Conservation (phyloP, 2,888 invertebrate genomes). For the Agrenia bidenticulata region DNA sequence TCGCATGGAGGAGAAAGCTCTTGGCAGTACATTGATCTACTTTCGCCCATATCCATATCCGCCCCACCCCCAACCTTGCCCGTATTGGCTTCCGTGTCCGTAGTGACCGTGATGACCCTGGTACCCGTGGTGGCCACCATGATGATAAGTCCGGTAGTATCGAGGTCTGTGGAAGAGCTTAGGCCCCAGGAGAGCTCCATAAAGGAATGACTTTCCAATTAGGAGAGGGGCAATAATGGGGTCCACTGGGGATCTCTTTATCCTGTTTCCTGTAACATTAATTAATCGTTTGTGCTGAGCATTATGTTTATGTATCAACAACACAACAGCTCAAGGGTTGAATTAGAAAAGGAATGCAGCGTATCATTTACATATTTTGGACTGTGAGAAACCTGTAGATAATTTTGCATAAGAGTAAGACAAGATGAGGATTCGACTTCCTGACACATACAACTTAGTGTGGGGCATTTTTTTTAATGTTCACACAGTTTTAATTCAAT, state of each 20-base stretch:
- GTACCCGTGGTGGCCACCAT: conserved; percentile 19
- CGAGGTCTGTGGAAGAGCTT: conserved; percentile 42
- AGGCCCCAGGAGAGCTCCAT: conserved; percentile 39
- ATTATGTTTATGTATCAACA: too few relatives aligned
- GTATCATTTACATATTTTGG: too few relatives aligned
- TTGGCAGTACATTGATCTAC: too few relatives aligned
- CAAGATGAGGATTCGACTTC: too few relatives aligned
- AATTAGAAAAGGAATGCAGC: too few relatives aligned
- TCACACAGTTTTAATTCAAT: too few relatives aligned
- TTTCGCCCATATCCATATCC: background rate
- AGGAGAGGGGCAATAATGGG: conserved; percentile 39
- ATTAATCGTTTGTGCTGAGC: background rate
- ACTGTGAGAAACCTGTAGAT: too few relatives aligned
- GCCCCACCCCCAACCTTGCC: conserved; percentile 16
- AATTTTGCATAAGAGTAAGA: too few relatives aligned
- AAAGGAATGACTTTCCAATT: conserved; percentile 40
- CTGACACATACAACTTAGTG: too few relatives aligned
- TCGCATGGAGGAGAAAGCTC: background rate
- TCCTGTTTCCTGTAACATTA: conserved; percentile 28
- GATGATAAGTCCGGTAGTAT: conserved; percentile 22
- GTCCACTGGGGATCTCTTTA: conserved; percentile 38
- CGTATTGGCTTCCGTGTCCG: conserved; percentile 22
- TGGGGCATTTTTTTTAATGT: too few relatives aligned
- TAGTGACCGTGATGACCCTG: conserved; percentile 16
- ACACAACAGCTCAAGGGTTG: too few relatives aligned